Conservation (phyloP, 2,113 vertebrate species). For the Hippocampus barbouri region DNA sequence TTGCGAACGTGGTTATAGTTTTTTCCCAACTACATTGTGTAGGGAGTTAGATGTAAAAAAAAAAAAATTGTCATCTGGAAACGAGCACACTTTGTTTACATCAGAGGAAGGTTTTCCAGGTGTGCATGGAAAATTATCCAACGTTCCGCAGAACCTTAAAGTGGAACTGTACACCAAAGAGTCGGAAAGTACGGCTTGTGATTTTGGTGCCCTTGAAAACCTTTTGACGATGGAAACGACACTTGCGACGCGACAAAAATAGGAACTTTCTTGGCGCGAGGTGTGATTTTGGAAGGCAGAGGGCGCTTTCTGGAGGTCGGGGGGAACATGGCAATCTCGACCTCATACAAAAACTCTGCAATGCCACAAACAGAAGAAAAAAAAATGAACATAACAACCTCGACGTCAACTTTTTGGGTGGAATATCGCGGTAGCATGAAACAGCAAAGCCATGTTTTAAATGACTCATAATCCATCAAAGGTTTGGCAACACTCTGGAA, state of each 20-base stretch:
- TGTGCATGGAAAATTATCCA: slow-evolving; percentile 10
- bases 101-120: slow-evolving; percentile 1
- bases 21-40: not conserved
- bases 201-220: no score
- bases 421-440: not conserved
- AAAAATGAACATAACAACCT: no score
- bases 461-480: not conserved
- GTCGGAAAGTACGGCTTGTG: not conserved
- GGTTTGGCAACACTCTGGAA: not conserved
- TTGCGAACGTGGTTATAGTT: slow-evolving; percentile 6
- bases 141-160: slow-evolving; percentile 3
- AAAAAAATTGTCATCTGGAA: not conserved
- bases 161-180: not conserved
- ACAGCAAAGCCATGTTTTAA: not conserved
- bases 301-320: no score
- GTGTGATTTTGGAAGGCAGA: no score
- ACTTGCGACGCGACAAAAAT: no score
- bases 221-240: not conserved
- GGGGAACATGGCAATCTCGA: no score
- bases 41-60: not conserved
- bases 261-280: no score
- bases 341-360: no score
- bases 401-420: not conserved
- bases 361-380: no score
- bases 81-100: not conserved